These are phyloP conservation scores for Idaea straminata DNA, from an alignment of 2,888 invertebrate genomes.

Conservation along the genomic window DNA sequence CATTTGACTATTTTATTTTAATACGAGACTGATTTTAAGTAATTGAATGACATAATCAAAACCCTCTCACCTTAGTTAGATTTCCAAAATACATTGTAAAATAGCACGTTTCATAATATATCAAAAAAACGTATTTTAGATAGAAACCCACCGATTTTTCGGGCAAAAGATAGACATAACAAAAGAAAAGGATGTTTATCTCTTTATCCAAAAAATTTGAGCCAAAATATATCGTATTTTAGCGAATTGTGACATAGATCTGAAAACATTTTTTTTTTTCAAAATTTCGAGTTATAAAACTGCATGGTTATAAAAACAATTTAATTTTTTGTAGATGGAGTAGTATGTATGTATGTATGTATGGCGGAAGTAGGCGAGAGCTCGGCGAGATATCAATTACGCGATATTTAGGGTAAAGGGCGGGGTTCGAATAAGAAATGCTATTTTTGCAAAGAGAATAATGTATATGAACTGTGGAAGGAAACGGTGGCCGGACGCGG, in stretches of 20 bases:
- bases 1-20: conserved; percentile 42
- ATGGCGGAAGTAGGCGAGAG: conserved; percentile 45
- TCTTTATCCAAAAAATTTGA: too few species aligned
- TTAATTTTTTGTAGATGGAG: not conserved
- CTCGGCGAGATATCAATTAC: conserved; percentile 70
- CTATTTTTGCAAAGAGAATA: conserved; percentile 75
- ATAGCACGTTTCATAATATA: too few species aligned
- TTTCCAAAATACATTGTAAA: too few species aligned
- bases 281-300: not conserved
- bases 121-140: too few species aligned
- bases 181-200: too few species aligned
- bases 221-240: too few species aligned
- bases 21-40: conserved; percentile 78
- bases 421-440: conserved; percentile 62
- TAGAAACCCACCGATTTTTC: too few species aligned
- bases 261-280: not conserved
- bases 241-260: too few species aligned
- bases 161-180: too few species aligned
- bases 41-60: conserved; percentile 52
- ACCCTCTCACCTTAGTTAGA: too few species aligned
- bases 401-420: conserved; percentile 56
- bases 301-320: too few species aligned
- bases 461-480: conserved; percentile 60
- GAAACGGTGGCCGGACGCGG: conserved; percentile 61
- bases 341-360: conserved; percentile 31